Conservation (phyloP, 2,113 vertebrate genomes). For the Meleagris gallopavo region DNA sequence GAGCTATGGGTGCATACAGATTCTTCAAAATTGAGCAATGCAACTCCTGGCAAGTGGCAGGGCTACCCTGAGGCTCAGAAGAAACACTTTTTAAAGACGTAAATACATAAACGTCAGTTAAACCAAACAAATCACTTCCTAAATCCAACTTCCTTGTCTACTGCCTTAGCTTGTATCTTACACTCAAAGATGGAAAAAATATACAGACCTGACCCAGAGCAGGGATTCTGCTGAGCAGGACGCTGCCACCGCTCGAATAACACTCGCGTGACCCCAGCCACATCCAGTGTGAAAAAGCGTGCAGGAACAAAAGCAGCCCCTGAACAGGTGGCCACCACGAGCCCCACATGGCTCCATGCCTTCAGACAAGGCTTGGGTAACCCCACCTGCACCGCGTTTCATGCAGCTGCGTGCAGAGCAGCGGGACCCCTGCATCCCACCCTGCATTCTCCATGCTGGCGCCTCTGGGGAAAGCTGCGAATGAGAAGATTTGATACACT, state of each 20-base stretch:
- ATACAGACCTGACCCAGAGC: neutral
- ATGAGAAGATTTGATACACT: conserved; percentile 54
- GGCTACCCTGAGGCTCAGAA: neutral
- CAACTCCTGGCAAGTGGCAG: accelerated
- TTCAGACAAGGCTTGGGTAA: neutral
- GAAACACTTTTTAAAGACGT: neutral
- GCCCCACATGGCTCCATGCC: neutral
- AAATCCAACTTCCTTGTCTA: neutral
- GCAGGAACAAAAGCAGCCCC: neutral
- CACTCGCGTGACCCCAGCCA: neutral
- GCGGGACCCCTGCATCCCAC: neutral
- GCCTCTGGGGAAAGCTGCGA: neutral
- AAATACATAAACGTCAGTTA: neutral
- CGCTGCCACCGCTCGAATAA: accelerated
- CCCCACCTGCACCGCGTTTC: neutral
- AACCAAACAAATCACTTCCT: neutral
- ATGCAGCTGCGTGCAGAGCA: neutral
- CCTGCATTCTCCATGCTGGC: conserved; percentile 14
- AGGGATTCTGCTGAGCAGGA: accelerated
- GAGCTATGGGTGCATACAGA: accelerated
- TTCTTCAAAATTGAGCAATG: neutral
- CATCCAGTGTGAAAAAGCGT: neutral
- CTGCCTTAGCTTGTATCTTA: neutral
- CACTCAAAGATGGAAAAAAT: neutral
- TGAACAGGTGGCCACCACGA: neutral